Base-by-base conservation (phyloP, 2,797 vertebrate species). In the Helicolenus hilgendorfi region DNA sequence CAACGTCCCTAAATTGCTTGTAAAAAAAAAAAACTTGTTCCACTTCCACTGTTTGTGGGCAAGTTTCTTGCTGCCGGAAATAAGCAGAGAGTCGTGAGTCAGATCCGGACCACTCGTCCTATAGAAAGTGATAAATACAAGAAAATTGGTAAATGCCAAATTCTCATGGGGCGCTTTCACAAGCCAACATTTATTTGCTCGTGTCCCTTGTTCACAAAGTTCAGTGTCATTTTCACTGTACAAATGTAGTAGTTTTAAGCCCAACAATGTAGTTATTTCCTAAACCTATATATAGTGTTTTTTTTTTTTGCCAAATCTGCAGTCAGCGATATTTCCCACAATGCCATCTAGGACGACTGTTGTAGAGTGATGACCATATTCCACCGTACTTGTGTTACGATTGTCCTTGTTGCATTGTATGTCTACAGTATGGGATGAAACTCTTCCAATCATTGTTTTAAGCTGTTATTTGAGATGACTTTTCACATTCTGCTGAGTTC, bases 341-440 rank as follows among this genome's bases (percentile, higher is more conserved):
- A 45, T 45, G 41, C 15, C 15, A 45, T 45, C 0, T 45, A 18
- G 41, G 15, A 45, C 41, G 15, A 45, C 41, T 18, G 41, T 45
- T 45, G 0, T 45, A 0, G 41, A 45, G 41, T 45, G 41, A 18
- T 45, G 6, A 45, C 15, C 6, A 7, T 1, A 45, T 45, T 45
- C 41, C 41, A 18, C 41, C 1, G 6, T 45, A 45, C 7, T 45
- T 45, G 15, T 45, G 41, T 0, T 45, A 45, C 15, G 0, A 45
- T 45, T 18, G 41, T 45, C 41, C 41, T 45, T 45, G 0, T 7
- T 45, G 1, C 6, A 45, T 7, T 18, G 41, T 45, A 45, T 0
- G 41, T 45, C 41, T 18, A 45, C 41, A 35, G 20, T 8, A 14
- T 6, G 15, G 22, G n/a, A 38, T 1, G n/a, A 65, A 7, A 36